Percentiles rank a stretch among this genome's conserved stretches.
Evolutionary conservation across 2,888 invertebrate species (phyloP).

Genomic region (Dinocampus coccinellae): DNA sequence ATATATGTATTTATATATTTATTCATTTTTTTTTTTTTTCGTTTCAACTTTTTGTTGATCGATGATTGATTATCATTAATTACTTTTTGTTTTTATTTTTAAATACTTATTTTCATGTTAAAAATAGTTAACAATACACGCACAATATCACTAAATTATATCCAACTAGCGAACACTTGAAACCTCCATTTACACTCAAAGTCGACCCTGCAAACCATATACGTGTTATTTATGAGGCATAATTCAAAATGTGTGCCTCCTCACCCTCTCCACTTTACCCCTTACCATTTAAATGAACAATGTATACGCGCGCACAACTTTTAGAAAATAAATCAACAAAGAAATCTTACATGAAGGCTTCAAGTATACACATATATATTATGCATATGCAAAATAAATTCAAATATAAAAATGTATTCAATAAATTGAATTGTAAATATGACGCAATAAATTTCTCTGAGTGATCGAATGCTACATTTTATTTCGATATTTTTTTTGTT

Average conservation of each 20-base stretch:
- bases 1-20: slow-evolving; percentile 40
- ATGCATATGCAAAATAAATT: background rate
- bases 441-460: too few relatives aligned
- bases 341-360: slow-evolving; percentile 1
- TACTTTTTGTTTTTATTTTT: too few relatives aligned
- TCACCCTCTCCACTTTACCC: background rate
- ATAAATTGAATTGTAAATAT: background rate
- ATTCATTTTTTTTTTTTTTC: slow-evolving; percentile 38
- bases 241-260: slow-evolving; percentile 32
- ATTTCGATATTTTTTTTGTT: too few relatives aligned
- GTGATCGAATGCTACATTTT: too few relatives aligned
- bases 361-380: background rate
- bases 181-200: slow-evolving; percentile 38
- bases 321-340: slow-evolving; percentile 24
- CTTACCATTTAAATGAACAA: slow-evolving; percentile 22
- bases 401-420: background rate
- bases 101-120: too few relatives aligned
- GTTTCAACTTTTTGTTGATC: slow-evolving; percentile 25
- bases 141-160: slow-evolving; percentile 54
- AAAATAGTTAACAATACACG: slow-evolving; percentile 42
- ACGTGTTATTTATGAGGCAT: slow-evolving; percentile 34
- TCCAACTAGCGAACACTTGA: slow-evolving; percentile 29
- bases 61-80: slow-evolving; percentile 56
- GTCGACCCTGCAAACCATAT: slow-evolving; percentile 35
- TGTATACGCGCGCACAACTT: slow-evolving; percentile 9